Evolutionary conservation across 2,797 vertebrate genomes (phyloP).

Genomic region (Zenarchopterus dispar): DNA sequence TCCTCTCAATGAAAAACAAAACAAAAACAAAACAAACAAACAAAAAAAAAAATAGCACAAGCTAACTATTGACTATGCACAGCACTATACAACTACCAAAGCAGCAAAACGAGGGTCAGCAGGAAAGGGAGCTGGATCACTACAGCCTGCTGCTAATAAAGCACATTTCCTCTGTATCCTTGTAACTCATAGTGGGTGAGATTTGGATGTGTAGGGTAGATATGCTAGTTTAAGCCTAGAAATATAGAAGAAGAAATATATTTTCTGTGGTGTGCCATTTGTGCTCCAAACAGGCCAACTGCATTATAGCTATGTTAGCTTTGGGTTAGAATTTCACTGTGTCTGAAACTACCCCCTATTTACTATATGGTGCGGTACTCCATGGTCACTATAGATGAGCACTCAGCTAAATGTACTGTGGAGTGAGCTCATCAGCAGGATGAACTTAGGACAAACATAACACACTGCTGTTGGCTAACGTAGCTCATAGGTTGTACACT

Average conservation of each 20-base stretch:
- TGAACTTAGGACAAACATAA: too few species aligned
- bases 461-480: too few species aligned
- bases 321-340: too few species aligned
- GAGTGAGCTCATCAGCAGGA: too few species aligned
- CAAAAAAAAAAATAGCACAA: constrained; percentile 18
- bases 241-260: too few species aligned
- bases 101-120: constrained; percentile 56
- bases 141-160: constrained; percentile 50
- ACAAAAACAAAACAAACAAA: constrained; percentile 14
- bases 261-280: neutral
- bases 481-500: too few species aligned
- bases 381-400: too few species aligned
- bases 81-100: constrained; percentile 52
- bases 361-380: too few species aligned
- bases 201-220: constrained; percentile 29
- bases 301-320: too few species aligned
- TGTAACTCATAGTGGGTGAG: constrained; percentile 21
- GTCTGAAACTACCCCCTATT: too few species aligned
- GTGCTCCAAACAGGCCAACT: neutral
- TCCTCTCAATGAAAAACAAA: constrained; percentile 25
- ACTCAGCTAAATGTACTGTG: too few species aligned
- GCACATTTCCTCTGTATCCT: constrained; percentile 30
- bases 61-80: constrained; percentile 18
- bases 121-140: constrained; percentile 43
- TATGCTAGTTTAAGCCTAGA: constrained; percentile 7